These are phyloP conservation scores for Gari tellinella DNA, from an alignment of 2,888 invertebrate genomes.

Conservation along the genomic window DNA sequence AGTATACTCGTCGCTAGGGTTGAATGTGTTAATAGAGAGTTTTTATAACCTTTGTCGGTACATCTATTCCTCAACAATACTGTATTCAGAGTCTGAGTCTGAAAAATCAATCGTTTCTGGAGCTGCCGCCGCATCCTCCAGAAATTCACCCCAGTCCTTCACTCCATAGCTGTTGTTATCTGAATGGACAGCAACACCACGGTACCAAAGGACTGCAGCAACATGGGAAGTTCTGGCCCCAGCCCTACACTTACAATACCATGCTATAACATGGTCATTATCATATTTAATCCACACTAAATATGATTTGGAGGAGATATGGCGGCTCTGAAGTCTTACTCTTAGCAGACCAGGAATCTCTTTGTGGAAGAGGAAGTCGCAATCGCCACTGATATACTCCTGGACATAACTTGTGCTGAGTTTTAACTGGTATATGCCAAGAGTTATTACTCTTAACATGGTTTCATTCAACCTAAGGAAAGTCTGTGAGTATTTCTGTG, in stretches of 20 bases:
- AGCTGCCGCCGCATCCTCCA: constrained; percentile 23
- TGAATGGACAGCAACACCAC: constrained; percentile 16
- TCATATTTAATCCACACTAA: constrained; percentile 39
- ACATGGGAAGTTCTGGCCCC: constrained; percentile 31
- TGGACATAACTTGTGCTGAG: constrained; percentile 44
- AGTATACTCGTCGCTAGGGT: too few species aligned
- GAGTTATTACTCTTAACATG: constrained; percentile 21
- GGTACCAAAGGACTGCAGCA: constrained; percentile 35
- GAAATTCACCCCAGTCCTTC: constrained; percentile 24
- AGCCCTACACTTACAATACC: constrained; percentile 48
- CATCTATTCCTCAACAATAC: constrained; percentile 17
- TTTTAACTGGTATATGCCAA: too few species aligned
- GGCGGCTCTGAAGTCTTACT: constrained; percentile 43
- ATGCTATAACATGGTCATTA: constrained; percentile 17
- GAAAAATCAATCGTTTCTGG: constrained; percentile 26
- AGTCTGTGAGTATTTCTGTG: constrained; percentile 11
- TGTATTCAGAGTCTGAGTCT: constrained; percentile 21
- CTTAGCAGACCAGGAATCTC: not conserved
- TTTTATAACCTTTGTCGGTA: too few species aligned
- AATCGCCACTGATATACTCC: constrained; percentile 30
- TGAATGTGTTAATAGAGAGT: too few species aligned
- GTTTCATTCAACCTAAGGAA: constrained; percentile 38
- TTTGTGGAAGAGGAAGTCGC: not conserved
- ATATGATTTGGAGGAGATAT: constrained; percentile 34
- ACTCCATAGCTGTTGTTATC: constrained; percentile 14